Evolutionary conservation across 1,140 invertebrate genomes (phyloP), one percentile per base, ranked within the genome.

Genomic region (Drosophila leontia): DNA sequence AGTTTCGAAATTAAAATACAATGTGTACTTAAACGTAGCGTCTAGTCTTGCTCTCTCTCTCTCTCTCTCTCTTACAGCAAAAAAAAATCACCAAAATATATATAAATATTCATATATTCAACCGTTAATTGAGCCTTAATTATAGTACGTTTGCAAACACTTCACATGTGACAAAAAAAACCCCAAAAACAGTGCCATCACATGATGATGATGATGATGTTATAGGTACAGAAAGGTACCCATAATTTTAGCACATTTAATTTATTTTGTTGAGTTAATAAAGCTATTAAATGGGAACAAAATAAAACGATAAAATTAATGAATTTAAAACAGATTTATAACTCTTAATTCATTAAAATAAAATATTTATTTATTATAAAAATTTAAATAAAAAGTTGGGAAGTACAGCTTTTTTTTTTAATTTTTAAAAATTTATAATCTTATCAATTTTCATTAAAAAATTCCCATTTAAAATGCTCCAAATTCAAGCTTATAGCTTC

Each of bases 51-150:
- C 26, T 8, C 32, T 34, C 32, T 7, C 45, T 45, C 34, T 45
- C 34, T 47, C 26, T 8, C 32, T 34, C 32, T 7, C 45, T 45
- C 34, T 76, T 76, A 77, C 71, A 75, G 34, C n/a, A 26, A 69
- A 15, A 23, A 61, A 61, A 60, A 39, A 60, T 50, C 41, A 48
- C 61, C 45, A n/a, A 37, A 57, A 32, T 44, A 42, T 45, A 68
- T 55, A 71, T 51, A 42, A n/a, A 59, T 72, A 42, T 42, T 9
- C 19, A 19, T 32, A 71, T 44, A 51, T 17, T 8, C 72, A 68
- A 47, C 32, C 62, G 67, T 61, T 65, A 78, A 80, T 85, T 80
- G 58, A 64, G 50, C 23, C 26, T 71, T 53, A 75, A 62, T 62
- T 68, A 44, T 65, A 72, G 45, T 48, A 78, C 61, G 32, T 61